These are phyloP conservation scores for Falco peregrinus DNA, from an alignment of 2,797 vertebrate genomes.

Conservation along the genomic window DNA sequence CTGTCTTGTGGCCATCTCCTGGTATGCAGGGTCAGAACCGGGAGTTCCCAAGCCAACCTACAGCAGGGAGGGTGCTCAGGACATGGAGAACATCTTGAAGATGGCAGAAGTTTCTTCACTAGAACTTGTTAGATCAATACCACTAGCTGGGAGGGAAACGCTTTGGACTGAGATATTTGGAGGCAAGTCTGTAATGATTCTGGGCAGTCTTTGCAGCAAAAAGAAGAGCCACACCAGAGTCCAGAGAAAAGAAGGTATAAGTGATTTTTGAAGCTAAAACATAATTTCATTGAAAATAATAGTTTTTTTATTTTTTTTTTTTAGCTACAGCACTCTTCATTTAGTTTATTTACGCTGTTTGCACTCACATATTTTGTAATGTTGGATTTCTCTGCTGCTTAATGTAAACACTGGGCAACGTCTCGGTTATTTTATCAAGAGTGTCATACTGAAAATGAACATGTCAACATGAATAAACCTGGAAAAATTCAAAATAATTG, in stretches of 20 bases:
- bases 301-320: too few species aligned
- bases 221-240: background rate
- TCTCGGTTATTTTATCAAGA: background rate
- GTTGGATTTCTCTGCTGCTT: background rate
- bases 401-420: background rate
- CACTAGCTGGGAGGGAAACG: background rate
- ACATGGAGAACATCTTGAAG: background rate
- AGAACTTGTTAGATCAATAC: background rate
- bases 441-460: background rate
- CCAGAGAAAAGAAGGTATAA: background rate
- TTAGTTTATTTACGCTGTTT: background rate
- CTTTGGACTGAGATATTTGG: background rate
- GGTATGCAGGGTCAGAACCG: background rate
- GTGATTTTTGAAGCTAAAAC: background rate
- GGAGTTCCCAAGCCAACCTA: background rate
- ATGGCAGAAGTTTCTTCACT: background rate
- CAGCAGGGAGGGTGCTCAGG: background rate
- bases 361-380: background rate
- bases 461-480: background rate
- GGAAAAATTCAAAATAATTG: conserved; percentile 6
- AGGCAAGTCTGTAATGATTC: background rate
- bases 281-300: background rate
- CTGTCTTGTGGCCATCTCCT: background rate
- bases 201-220: background rate
- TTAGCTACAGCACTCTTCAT: background rate